phyloP scores from a whole-genome alignment of 2,797 vertebrate genomes.

The Apogon talboti region DNA sequence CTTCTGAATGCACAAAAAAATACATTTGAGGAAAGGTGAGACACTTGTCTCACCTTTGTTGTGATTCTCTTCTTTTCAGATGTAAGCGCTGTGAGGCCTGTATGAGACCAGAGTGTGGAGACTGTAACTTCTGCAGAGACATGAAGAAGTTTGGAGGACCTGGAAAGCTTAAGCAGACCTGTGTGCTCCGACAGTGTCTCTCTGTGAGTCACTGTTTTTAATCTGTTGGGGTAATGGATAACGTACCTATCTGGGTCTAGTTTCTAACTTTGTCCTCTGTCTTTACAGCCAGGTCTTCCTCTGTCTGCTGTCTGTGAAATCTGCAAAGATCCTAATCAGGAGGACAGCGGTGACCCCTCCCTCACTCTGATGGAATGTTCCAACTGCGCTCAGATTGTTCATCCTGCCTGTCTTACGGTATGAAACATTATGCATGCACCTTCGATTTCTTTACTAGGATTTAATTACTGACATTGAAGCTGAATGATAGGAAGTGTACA shows the following conservation, averaged over 20 bases:
- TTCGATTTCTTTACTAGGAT: not conserved
- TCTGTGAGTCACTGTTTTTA: conserved; percentile 83
- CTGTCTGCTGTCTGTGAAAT: conserved; percentile 96
- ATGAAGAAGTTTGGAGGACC: conserved; percentile 98
- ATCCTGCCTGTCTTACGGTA: conserved; percentile 95
- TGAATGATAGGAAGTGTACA: too few relatives aligned
- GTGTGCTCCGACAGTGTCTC: conserved; percentile 93
- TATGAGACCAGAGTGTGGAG: conserved; percentile 93
- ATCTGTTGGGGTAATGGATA: not conserved
- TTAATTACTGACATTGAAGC: too few relatives aligned
- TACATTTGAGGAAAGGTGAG: too few relatives aligned
- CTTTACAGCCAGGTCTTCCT: conserved; percentile 91
- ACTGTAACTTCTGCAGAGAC: conserved; percentile 98
- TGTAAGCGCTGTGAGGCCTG: conserved; percentile 97
- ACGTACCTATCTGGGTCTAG: not conserved
- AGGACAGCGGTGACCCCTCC: conserved; percentile 87
- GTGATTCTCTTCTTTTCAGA: conserved; percentile 54
- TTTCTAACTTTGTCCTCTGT: not conserved
- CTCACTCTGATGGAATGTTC: conserved; percentile 98
- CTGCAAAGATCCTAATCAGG: conserved; percentile 96
- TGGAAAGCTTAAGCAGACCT: conserved; percentile 96
- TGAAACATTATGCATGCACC: not conserved
- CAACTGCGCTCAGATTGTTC: conserved; percentile 96
- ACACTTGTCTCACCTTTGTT: too few relatives aligned
- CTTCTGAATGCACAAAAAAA: too few relatives aligned